Base-by-base conservation (phyloP, 2,888 invertebrate species). In the Drosophila formosana region DNA sequence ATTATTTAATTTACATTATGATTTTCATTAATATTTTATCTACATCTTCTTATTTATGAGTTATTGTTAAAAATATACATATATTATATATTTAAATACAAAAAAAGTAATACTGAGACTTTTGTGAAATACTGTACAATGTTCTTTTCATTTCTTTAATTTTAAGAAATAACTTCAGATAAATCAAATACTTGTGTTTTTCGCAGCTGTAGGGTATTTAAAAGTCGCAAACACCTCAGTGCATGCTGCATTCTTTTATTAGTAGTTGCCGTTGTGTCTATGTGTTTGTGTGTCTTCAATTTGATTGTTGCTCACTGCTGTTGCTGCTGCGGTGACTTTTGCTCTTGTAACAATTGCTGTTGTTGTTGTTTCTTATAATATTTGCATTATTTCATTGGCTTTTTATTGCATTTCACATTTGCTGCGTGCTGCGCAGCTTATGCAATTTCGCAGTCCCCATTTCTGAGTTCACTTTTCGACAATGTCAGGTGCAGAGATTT, bases 401-500 rank as follows among this genome's bases (percentile, higher is more conserved):
- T 66, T 73, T 75, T 66, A 73, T 77, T 69, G 46, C 64, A 63
- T 45, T 71, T 75, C 46, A 57, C 56, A 39, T 37, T 41, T 30
- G 9, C 32, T 37, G 39, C 32, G 11, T 26, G 32, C 37, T 32
- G 4, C 46, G 61, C 30, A 18, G 56, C 86, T 88, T 81, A 85
- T 88, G 82, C 78, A 88, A 88, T 82, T 75, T 30, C 30, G 47
- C 23, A 55, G 41, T 41, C 39, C 46, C 52, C 18, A 23, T 58
- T 37, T 43, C 11, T n/a, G 50, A 18, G 18, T 18, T 18, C 1
- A 18, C 18, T 1, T 18, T 18, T 18, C 18, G 18, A 80, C 88
- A 86, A 86, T 87, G 89, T 89, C 89, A 90, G 90, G 89, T 89
- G 89, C 82, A 86, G 37, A 85, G 34, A 56, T 64, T 72, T 60